Base-by-base conservation (phyloP, 2,797 vertebrate species). In the Nyctalus aviator region DNA sequence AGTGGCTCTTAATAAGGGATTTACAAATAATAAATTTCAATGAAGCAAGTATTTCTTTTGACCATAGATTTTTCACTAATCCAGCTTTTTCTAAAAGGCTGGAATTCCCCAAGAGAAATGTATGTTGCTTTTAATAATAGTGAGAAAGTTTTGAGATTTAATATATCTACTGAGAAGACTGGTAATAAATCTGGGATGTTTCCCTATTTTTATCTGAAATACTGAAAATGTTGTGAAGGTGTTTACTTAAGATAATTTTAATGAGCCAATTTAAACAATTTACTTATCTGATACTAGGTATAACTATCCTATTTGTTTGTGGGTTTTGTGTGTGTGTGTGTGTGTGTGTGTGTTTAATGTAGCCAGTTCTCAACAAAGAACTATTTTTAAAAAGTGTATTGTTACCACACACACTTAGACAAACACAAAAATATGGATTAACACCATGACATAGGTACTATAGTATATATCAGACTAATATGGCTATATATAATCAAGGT, bases 11-110 rank as follows among this genome's bases (percentile, higher is more conserved):
- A 53, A 18, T 86, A 30, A 35, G 75, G 14, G 69, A 90, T n/a
- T 71, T 90, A 71, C 8, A 90, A 91, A 75, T n/a, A 71, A 46
- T 77, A 32, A 48, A 48, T 85, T 96, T 95, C 55, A 90, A 3
- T 50, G 41, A 94, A 90, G 35, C 18, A 64, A 59, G 46, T 57
- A 11, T 81, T 91, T 77, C 27, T 82, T 87, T 78, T 75, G 9
- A 82, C 48, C 27, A 46, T 6, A 27, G 27, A 64, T 89, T 27
- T 27, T 93, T 37, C 6, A 79, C 8, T 21, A 66, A 15, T 84
- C 13, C 59, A 84, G 8, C 12, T 91, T 83, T 87, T 82, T 44
- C 37, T 41, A 41, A 94, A 84, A 64, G 48, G 23, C 17, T 62
- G 17, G 0, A 25, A 41, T 86, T 10, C 18, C 8, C 12, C 21